Evolutionary conservation across 2,888 invertebrate genomes (phyloP).

Genomic region (Stictocephala bisonia): DNA sequence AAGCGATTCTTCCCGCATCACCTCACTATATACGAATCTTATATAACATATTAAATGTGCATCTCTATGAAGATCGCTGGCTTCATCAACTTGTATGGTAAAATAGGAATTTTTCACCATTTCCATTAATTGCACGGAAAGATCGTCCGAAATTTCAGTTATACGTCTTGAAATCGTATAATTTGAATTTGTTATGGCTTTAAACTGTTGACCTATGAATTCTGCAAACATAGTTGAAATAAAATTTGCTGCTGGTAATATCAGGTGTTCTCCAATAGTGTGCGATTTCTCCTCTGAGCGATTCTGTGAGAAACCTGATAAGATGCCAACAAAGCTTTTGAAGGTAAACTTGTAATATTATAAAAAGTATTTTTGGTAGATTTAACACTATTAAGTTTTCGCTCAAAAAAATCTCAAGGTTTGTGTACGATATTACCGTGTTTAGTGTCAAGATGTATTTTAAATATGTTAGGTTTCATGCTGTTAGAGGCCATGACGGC

Average conservation of each 20-base stretch:
- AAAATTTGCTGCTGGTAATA: slow-evolving; percentile 12
- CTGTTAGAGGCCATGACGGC: slow-evolving; percentile 46
- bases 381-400: no score
- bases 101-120: slow-evolving; percentile 26
- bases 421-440: slow-evolving; percentile 51
- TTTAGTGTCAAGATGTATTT: no score
- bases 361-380: slow-evolving; percentile 49
- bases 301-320: no score
- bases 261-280: slow-evolving; percentile 7
- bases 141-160: slow-evolving; percentile 28
- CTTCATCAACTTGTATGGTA: no score
- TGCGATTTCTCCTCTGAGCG: neutral
- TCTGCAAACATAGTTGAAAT: no score
- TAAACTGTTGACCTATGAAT: no score
- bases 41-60: slow-evolving; percentile 16
- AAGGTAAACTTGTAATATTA: slow-evolving; percentile 47
- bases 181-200: neutral
- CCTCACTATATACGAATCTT: neutral
- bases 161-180: no score
- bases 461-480: slow-evolving; percentile 53
- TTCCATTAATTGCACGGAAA: no score
- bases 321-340: slow-evolving; percentile 49
- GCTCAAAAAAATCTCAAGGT: slow-evolving; percentile 33
- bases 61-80: slow-evolving; percentile 31
- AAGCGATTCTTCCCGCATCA: neutral